Conservation (phyloP, 2,797 vertebrate species). For the Hippocampus kuda region DNA sequence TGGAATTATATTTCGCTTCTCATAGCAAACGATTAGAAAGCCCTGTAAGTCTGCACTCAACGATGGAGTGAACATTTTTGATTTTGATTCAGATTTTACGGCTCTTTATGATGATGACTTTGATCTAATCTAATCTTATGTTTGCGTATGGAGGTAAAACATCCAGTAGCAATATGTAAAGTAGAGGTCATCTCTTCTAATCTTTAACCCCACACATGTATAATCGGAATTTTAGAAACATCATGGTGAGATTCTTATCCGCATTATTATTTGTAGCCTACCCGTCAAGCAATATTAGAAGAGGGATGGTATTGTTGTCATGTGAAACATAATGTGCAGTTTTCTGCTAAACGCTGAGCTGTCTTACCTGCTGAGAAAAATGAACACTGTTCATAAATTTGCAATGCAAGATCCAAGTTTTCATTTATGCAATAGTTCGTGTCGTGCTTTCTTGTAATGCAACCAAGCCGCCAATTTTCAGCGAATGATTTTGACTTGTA, state of each 20-base stretch:
- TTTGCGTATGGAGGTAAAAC: constrained; percentile 17
- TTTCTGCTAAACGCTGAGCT: constrained; percentile 23
- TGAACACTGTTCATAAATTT: constrained; percentile 17
- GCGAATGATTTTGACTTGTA: constrained; percentile 17
- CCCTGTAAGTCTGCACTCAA: constrained; percentile 34
- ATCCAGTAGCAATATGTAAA: constrained; percentile 55
- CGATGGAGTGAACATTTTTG: constrained; percentile 15
- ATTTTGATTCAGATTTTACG: constrained; percentile 14
- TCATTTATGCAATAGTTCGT: constrained; percentile 28
- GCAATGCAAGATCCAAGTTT: constrained; percentile 24
- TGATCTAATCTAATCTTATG: constrained; percentile 29
- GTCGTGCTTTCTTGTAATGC: constrained; percentile 33
- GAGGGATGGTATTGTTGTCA: constrained; percentile 35
- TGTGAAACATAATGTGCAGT: constrained; percentile 33
- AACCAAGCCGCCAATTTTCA: constrained; percentile 30
- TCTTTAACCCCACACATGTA: constrained; percentile 11
- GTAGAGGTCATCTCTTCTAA: constrained; percentile 11
- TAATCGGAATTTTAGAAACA: constrained; percentile 13
- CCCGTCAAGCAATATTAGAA: constrained; percentile 54
- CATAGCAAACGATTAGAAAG: constrained; percentile 19
- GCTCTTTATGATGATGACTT: constrained; percentile 32
- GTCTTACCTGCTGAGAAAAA: constrained; percentile 21
- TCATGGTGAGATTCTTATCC: constrained; percentile 13
- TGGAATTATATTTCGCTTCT: background rate
- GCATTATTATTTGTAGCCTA: constrained; percentile 15